Base-by-base conservation (phyloP, 2,113 vertebrate species). In the Edolisoma coerulescens region DNA sequence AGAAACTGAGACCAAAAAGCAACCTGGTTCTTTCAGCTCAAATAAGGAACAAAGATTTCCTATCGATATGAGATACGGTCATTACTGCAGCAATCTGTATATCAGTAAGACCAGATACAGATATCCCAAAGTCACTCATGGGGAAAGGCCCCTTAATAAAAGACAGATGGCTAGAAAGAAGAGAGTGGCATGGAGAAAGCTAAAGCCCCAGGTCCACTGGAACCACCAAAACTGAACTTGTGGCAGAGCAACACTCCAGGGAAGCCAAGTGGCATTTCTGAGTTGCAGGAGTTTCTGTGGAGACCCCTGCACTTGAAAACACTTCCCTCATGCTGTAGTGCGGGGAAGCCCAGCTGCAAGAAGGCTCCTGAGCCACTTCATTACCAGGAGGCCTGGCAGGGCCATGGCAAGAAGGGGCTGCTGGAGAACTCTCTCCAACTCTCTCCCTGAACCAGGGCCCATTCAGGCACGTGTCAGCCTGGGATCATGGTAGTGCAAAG, bases 401-500 rank as follows among this genome's bases (percentile, higher is more conserved):
- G 10, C 70, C 32, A 16, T 9, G 15, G 57, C 26, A 74, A 93
- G 12, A 39, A 60, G 35, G 21, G 16, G 17, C 22, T 76, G n/a
- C 3, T 59, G 68, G 42, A 70, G 27, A 53, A 18, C 5, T 45
- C 24, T 7, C 44, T n/a, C n/a, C n/a, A n/a, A 22, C 19, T 67
- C 42, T 30, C 16, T 11, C 33, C 22, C 27, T 77, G 37, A 80
- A 57, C 11, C 21, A 39, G 26, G 42, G 30, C 61, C 20, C n/a
- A 12, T 7, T 9, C 33, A 39, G 50, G 54, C 71, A 47, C 42
- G 37, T 8, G 0, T 32, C 65, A 92, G 52, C 35, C 22, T 60
- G n/a, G 44, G 30, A n/a, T 28, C 1, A 0, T 7, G 18, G 27
- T 4, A 41, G 21, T 2, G 3, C 22, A 53, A n/a, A 53, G 64